These are phyloP conservation scores for Melanargia galathea DNA, from an alignment of 2,888 invertebrate species.

Conservation along the genomic window DNA sequence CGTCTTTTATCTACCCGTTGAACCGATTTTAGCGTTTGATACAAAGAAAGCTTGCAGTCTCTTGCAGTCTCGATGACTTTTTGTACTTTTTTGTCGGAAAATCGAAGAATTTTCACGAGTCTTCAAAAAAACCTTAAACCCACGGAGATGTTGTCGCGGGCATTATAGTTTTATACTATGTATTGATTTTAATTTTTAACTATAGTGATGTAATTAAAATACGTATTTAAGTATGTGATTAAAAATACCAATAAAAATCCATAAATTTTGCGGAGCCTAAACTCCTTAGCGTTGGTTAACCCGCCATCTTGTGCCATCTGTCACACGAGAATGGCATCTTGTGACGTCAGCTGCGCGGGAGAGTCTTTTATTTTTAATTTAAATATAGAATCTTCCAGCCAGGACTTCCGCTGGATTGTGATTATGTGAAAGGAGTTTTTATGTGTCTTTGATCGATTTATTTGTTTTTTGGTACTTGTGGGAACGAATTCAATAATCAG, in stretches of 20 bases:
- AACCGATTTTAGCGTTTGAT: background rate
- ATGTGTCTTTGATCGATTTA: slow-evolving; percentile 26
- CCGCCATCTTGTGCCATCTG: slow-evolving; percentile 27
- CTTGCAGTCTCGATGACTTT: too few species aligned
- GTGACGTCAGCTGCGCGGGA: slow-evolving; percentile 40
- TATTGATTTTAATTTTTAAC: too few species aligned
- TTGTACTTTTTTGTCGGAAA: background rate
- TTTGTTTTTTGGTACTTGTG: slow-evolving; percentile 22
- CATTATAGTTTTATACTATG: too few species aligned
- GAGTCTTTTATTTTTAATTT: slow-evolving; percentile 36
- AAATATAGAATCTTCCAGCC: slow-evolving; percentile 37
- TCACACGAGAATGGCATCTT: slow-evolving; percentile 30
- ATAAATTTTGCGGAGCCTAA: slow-evolving; percentile 19
- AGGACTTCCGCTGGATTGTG: slow-evolving; percentile 38
- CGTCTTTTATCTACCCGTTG: too few species aligned
- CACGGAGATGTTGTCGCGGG: too few species aligned
- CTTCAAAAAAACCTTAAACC: too few species aligned
- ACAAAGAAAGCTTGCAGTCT: too few species aligned
- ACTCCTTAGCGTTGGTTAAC: background rate
- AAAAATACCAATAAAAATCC: too few species aligned
- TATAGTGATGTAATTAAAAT: too few species aligned
- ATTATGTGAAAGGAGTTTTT: slow-evolving; percentile 33
- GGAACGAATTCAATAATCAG: slow-evolving; percentile 18
- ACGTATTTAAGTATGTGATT: too few species aligned
- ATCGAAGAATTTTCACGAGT: background rate